phyloP scores from a whole-genome alignment of 1,140 invertebrate species.

The Neuroterus valhalla region DNA sequence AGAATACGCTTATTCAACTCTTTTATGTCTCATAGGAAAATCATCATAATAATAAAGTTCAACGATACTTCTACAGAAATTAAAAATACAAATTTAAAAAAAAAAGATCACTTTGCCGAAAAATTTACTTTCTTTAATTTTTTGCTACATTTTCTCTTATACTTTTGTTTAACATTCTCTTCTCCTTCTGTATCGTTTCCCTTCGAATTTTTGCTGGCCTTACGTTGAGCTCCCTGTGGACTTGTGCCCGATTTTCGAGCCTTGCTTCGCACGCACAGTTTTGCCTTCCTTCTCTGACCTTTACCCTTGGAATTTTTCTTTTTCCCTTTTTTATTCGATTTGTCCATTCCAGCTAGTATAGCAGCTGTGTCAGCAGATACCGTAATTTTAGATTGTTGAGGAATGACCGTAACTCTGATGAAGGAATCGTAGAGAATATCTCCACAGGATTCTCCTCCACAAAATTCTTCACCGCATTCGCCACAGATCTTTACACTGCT shows the following conservation, averaged over 20 bases:
- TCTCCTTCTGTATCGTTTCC: constrained; percentile 37
- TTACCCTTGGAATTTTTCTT: constrained; percentile 35
- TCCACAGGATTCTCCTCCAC: constrained; percentile 79
- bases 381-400: constrained; percentile 57
- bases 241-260: background rate
- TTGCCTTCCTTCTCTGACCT: constrained; percentile 47
- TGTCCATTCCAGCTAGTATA: constrained; percentile 64
- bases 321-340: constrained; percentile 46
- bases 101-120: constrained; percentile 35
- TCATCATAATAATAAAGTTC: too few species aligned
- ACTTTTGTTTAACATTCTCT: constrained; percentile 46
- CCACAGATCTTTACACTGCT: constrained; percentile 83
- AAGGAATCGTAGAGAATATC: constrained; percentile 76
- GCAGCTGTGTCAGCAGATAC: constrained; percentile 67
- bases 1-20: background rate
- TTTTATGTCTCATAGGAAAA: background rate
- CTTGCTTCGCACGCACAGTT: constrained; percentile 46
- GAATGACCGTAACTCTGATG: constrained; percentile 56
- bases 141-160: constrained; percentile 68
- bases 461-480: constrained; percentile 91
- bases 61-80: background rate
- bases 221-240: constrained; percentile 33
- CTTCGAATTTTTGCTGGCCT: constrained; percentile 16
- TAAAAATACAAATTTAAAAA: background rate
- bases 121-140: constrained; percentile 53